Conservation (phyloP, 2,113 vertebrate genomes). For the Onychorhynchus coronatus region DNA sequence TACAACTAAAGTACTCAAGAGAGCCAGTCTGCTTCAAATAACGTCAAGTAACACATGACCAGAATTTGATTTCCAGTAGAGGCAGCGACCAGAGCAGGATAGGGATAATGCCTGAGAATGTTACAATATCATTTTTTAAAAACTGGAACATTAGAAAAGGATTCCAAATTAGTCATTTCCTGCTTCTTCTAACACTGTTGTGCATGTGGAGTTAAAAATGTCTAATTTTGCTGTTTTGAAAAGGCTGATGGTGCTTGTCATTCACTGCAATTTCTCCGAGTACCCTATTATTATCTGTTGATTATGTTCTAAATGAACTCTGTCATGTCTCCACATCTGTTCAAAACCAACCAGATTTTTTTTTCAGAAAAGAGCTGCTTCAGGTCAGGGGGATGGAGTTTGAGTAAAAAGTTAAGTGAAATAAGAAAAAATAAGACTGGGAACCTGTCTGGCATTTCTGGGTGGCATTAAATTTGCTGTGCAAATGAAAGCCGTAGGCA, state of each 20-base stretch:
- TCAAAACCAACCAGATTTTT: conserved; percentile 23
- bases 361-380: conserved; percentile 8
- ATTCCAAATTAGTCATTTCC: conserved; percentile 59
- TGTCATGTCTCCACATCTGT: conserved; percentile 64
- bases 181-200: conserved; percentile 53
- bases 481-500: neutral
- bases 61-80: neutral
- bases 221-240: conserved; percentile 63
- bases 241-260: conserved; percentile 65
- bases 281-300: conserved; percentile 67
- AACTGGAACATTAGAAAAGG: conserved; percentile 23
- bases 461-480: neutral
- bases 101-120: neutral
- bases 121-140: neutral
- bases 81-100: neutral
- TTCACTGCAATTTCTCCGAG: conserved; percentile 62
- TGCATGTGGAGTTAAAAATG: conserved; percentile 60
- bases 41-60: neutral
- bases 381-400: neutral
- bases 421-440: neutral
- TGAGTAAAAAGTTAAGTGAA: neutral
- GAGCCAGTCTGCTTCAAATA: neutral
- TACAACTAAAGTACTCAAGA: neutral
- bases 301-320: conserved; percentile 69
- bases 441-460: neutral